Evolutionary conservation across 2,888 invertebrate genomes (phyloP), one percentile per base, ranked within the genome.

Genomic region (Morpho achilles): DNA sequence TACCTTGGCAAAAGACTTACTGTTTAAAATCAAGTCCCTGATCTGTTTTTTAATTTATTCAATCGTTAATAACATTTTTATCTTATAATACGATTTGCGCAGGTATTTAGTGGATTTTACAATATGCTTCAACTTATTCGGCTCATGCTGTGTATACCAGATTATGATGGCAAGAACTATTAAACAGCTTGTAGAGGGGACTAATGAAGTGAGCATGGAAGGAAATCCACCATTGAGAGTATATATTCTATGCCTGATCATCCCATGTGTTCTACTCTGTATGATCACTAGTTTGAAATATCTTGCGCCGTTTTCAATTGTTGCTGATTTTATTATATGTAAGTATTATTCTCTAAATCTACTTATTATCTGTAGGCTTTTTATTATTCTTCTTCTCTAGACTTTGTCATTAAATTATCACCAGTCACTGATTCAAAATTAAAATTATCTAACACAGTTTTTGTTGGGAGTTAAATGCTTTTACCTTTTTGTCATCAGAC

Each of bases 221-320:
- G 70, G 69, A 0, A 62, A 62, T 48, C 62, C 67, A 0, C 71
- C 74, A 0, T 53, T 68, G 0, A 66, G 74, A 22, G 32, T 71
- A 0, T 76, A 77, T 16, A 69, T 80, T 8, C 4, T 72, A 4
- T n/a, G 56, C 0, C 56, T 82, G 0, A 52, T 79, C 3, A 0
- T 80, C 0, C 83, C 83, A 0, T 76, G 73, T 45, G 51, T 75
- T 0, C 50, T 76, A 0, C 60, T 83, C 4, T 73, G 73, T 32
- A 77, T 82, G 79, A 74, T 80, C 7, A 75, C 72, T 0, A 64
- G 69, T 0, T 43, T 83, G 32, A 82, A 82, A 59, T 73, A 73
- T 43, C 55, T 84, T 3, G 81, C 83, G 0, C 82, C 82, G 1
- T 81, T 83, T 49, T 79, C 82, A 0, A 63, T 83, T 3, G 68